Evolutionary conservation across 2,113 vertebrate genomes (phyloP), one percentile per base, ranked within the genome.

Genomic region (Chaenocephalus aceratus): DNA sequence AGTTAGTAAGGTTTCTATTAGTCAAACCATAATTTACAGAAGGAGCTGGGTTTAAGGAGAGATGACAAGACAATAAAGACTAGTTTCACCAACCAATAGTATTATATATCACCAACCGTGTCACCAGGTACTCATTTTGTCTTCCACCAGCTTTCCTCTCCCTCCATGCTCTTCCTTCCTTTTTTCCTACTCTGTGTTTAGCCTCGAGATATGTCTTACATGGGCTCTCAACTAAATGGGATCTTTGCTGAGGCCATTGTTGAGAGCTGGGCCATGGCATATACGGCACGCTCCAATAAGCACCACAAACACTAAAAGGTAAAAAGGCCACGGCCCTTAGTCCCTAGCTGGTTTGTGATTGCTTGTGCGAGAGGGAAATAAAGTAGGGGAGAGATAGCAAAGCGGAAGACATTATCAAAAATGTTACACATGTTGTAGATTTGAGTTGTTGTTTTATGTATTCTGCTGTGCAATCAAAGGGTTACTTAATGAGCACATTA

Each of bases 211-310:
- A 89, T 86, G 79, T 86, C 85, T 89, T 89, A 76, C 62, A 68
- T 82, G 85, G 83, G 91, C 90, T 92, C 86, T 93, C 89, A 91
- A 92, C 91, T 91, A 94, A 94, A 93, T 92, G 88, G 91, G 70
- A 85, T 94, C 86, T 93, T 89, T 86, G 80, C 85, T 84, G 72
- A 75, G 86, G 87, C 85, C 79, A 87, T 93, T 93, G 92, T 92
- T 93, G 88, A 93, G 86, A 90, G 92, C 86, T 70, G 72, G 66
- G 80, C 83, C 79, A 73, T 48, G 75, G 84, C 82, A 85, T 75
- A 90, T 85, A 93, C 89, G 74, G 64, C 88, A 94, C 53, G 91
- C 92, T 94, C 93, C 89, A 94, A 90, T 95, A 93, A 93, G 82
- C 89, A 93, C 51, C 1, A 34, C 53, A 82, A 90, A 93, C 91